Percentiles rank a stretch among this genome's conserved stretches.
Conservation (phyloP, 2,113 vertebrate genomes). For the Platanista minor region DNA sequence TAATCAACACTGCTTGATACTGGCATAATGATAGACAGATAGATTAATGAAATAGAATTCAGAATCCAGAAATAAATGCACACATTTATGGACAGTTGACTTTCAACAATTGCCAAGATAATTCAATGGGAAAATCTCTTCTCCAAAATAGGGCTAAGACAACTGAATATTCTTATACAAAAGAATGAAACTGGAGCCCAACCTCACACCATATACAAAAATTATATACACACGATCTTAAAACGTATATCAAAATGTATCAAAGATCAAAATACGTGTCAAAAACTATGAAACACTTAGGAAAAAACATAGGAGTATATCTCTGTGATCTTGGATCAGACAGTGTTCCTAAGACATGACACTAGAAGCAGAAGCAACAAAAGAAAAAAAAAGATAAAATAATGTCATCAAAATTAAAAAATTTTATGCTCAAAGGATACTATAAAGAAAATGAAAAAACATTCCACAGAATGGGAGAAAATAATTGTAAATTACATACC, state of each 20-base stretch:
- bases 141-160: background rate
- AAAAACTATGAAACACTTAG: background rate
- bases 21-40: background rate
- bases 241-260: background rate
- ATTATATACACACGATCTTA: background rate
- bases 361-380: background rate
- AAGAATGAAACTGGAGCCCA: background rate
- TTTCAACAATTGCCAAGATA: background rate
- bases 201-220: background rate
- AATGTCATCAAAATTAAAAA: background rate
- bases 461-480: background rate
- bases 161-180: background rate
- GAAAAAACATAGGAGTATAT: background rate
- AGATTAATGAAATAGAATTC: background rate
- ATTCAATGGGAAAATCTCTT: background rate
- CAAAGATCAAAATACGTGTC: background rate
- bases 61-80: background rate
- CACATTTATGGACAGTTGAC: background rate
- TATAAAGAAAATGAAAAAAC: background rate
- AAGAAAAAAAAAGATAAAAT: background rate
- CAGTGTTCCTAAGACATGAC: background rate
- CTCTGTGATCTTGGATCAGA: background rate
- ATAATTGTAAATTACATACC: background rate
- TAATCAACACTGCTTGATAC: background rate
- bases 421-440: background rate